Evolutionary conservation across 2,797 vertebrate species (phyloP), one percentile per base, ranked within the genome.

Genomic region (Oreochromis mossambicus): DNA sequence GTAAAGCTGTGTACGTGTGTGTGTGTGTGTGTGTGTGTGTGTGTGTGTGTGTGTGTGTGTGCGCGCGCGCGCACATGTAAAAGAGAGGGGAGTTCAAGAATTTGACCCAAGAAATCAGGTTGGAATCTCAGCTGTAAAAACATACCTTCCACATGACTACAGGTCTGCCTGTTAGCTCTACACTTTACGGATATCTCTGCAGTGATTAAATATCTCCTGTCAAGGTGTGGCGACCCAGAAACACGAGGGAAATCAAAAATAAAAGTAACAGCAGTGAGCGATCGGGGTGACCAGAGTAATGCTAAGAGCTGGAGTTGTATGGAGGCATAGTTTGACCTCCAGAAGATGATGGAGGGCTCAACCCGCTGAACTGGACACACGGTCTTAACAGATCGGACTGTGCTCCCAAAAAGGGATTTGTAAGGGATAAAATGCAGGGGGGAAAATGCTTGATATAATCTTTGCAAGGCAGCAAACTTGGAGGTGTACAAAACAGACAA

Each of bases 41-140:
- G 66, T 51, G 56, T 77, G 51, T 77, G 34, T 8, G 32, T 73
- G 82, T 83, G 43, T 66, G 7, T 68, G 15, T 68, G 66, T 43
- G 58, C 8, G 56, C 55, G 29, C 2, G 77, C 36, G 75, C 81
- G 77, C 36, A 68, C 81, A 81, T 66, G 78, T 82, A 9, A 77
- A 56, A 76, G 79, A 80, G 82, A 87, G 92, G 81, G 89, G 90
- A 76, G 86, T 92, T 92, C 56, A 94, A 94, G 92, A 95, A 95
- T 94, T 86, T 90, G 92, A 92, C 91, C 90, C 83, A 89, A 94
- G 91, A 95, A 95, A 94, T 96, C 91, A 90, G 89, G 88, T 90
- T 96, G 94, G 95, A 96, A 95, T 94, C 84, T 95, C 92, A 96
- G 95, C 95, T 95, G 95, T 89, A 91, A 94, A 95, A 96, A 96